Conservation (phyloP, 2,797 vertebrate species). For the Coregonus sp. region DNA sequence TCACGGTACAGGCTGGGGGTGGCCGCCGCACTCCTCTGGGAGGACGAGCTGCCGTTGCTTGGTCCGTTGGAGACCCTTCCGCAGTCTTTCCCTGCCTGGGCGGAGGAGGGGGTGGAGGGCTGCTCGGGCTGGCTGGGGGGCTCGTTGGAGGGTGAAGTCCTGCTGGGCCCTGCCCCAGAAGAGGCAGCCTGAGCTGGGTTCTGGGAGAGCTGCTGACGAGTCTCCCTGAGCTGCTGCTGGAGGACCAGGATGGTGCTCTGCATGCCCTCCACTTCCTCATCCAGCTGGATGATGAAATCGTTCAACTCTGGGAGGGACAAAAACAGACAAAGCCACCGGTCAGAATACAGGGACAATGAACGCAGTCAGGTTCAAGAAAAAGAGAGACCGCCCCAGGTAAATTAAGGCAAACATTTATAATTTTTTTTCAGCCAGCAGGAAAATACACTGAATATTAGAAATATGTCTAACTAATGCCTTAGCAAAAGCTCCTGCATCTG, state of each 20-base stretch:
- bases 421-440: conserved; percentile 86
- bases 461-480: not conserved
- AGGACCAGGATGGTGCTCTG: conserved; percentile 96
- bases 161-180: conserved; percentile 74
- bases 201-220: conserved; percentile 73
- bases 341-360: conserved; percentile 38
- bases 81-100: conserved; percentile 87
- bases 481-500: not conserved
- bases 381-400: not conserved
- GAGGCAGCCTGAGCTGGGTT: conserved; percentile 72
- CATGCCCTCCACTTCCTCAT: conserved; percentile 97
- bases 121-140: conserved; percentile 77
- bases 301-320: conserved; percentile 81
- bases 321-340: not conserved
- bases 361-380: not conserved
- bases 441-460: conserved; percentile 84
- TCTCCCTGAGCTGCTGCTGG: conserved; percentile 93
- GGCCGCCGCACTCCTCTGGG: conserved; percentile 85
- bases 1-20: conserved; percentile 90
- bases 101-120: conserved; percentile 75
- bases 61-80: conserved; percentile 93
- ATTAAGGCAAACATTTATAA: not conserved
- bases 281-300: conserved; percentile 97
- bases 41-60: conserved; percentile 90
- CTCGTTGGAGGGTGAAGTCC: conserved; percentile 74